phyloP scores from a whole-genome alignment of 1,140 invertebrate genomes.

The Nomia melanderi region DNA sequence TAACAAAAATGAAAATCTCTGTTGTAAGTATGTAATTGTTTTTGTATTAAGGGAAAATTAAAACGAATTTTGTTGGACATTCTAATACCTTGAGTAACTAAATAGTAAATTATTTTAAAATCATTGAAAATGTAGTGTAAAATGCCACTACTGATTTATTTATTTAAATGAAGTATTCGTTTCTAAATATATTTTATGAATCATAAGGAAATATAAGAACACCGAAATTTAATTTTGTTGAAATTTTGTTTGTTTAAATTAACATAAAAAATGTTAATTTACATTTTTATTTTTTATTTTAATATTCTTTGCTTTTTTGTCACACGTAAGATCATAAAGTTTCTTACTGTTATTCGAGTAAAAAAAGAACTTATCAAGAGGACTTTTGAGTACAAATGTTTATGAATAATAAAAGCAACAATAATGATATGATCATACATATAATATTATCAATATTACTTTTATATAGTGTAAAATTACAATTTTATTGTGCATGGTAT shows the following conservation, averaged over 20 bases:
- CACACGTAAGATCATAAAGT: not conserved
- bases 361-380: conserved; percentile 13
- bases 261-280: too few relatives aligned
- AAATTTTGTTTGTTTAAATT: too few relatives aligned
- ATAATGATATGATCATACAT: conserved; percentile 15
- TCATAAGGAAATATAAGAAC: too few relatives aligned
- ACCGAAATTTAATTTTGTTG: not conserved
- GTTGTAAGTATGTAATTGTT: too few relatives aligned
- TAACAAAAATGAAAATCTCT: too few relatives aligned
- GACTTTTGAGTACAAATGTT: not conserved
- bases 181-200: not conserved
- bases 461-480: not conserved
- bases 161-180: not conserved
- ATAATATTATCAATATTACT: not conserved
- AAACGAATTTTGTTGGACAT: too few relatives aligned
- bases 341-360: conserved; percentile 16
- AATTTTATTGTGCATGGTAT: too few relatives aligned
- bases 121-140: too few relatives aligned
- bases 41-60: too few relatives aligned
- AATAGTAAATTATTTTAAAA: too few relatives aligned
- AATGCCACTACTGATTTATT: too few relatives aligned
- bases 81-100: too few relatives aligned
- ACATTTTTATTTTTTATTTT: not conserved
- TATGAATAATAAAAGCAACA: conserved; percentile 30
- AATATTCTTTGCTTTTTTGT: not conserved